These are phyloP conservation scores for Spermophilus dauricus DNA, from an alignment of 2,113 vertebrate genomes.

Conservation along the genomic window DNA sequence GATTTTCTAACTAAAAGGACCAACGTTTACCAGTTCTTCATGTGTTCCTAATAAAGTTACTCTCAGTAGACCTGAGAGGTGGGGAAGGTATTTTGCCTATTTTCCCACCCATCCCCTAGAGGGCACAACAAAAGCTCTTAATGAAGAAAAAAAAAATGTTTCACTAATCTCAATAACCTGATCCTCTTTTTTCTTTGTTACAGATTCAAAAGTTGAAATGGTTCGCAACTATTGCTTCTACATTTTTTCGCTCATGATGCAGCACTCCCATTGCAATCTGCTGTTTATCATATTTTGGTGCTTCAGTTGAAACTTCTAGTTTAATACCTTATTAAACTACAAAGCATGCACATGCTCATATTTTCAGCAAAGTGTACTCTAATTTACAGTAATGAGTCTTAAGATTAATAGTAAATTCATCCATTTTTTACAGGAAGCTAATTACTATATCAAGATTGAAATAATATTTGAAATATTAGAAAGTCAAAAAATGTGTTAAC, in stretches of 20 bases:
- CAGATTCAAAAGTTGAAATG: neutral
- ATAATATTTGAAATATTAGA: slow-evolving; percentile 1
- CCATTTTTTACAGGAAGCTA: neutral
- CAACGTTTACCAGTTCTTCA: neutral
- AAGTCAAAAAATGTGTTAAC: neutral
- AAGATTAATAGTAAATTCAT: slow-evolving; percentile 32
- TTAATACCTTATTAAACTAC: neutral
- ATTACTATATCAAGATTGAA: neutral
- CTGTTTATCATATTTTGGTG: neutral
- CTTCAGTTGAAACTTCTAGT: neutral
- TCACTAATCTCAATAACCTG: neutral
- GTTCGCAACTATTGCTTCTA: neutral
- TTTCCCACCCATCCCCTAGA: neutral
- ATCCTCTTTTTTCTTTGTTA: neutral
- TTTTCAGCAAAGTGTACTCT: neutral
- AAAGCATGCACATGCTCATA: neutral
- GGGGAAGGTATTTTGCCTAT: neutral
- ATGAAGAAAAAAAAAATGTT: neutral
- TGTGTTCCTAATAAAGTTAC: neutral
- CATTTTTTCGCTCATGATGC: neutral
- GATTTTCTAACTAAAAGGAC: neutral
- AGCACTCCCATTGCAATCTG: neutral
- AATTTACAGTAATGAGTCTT: neutral
- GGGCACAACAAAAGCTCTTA: neutral
- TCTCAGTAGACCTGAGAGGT: neutral